These are phyloP conservation scores for Diloba caeruleocephala DNA, from an alignment of 2,888 invertebrate genomes.

Conservation along the genomic window DNA sequence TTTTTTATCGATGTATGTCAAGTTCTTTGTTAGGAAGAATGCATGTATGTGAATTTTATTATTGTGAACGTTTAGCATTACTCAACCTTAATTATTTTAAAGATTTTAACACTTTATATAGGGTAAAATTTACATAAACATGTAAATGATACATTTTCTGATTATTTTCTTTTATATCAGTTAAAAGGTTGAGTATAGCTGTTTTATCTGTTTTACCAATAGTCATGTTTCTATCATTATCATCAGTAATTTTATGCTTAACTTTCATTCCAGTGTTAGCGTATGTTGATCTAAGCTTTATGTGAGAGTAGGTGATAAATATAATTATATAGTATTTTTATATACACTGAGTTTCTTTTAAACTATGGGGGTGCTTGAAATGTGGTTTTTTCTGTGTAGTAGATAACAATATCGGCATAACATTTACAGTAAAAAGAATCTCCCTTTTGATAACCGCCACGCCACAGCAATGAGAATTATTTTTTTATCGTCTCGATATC, in stretches of 20 bases:
- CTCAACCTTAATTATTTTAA: conserved; percentile 46
- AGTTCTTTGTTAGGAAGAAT: conserved; percentile 62
- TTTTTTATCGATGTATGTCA: conserved; percentile 60
- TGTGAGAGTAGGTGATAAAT: conserved; percentile 77
- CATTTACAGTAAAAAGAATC: conserved; percentile 70
- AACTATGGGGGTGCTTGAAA: conserved; percentile 78
- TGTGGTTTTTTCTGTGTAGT: conserved; percentile 71
- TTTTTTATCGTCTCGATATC: conserved; percentile 71
- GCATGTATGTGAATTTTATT: conserved; percentile 68
- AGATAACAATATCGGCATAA: conserved; percentile 60
- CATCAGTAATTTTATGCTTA: conserved; percentile 77
- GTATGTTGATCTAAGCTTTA: conserved; percentile 84
- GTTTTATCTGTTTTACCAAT: conserved; percentile 55
- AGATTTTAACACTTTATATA: conserved; percentile 16
- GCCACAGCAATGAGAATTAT: conserved; percentile 74
- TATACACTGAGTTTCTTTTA: conserved; percentile 72
- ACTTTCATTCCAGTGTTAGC: conserved; percentile 87
- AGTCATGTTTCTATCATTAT: conserved; percentile 64
- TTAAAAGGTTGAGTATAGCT: conserved; percentile 52
- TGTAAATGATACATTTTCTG: conserved; percentile 9
- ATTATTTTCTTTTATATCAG: conserved; percentile 13
- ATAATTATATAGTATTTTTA: conserved; percentile 76
- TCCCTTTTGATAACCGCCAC: conserved; percentile 68
- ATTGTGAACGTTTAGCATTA: conserved; percentile 46
- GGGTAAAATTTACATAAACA: conserved; percentile 25